Evolutionary conservation across 2,113 vertebrate genomes (phyloP).

Genomic region (Dascyllus trimaculatus): DNA sequence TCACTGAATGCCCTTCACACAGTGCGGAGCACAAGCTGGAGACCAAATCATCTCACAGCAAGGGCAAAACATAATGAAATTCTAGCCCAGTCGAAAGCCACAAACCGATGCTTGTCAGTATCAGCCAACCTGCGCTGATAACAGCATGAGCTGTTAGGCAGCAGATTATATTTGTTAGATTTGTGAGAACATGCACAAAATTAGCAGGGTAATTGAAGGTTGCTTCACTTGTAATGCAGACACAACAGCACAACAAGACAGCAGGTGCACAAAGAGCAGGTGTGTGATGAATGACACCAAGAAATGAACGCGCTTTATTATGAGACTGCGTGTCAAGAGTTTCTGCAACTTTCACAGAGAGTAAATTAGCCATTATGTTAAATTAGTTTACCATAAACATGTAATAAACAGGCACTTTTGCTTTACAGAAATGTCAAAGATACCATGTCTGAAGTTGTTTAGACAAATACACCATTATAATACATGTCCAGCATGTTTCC

Average conservation of each 20-base stretch:
- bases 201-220: conserved; percentile 1
- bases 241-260: conserved; percentile 5
- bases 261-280: conserved; percentile 9
- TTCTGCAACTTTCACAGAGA: conserved; percentile 11
- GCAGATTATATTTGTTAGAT: conserved; percentile 40
- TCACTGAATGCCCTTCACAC: conserved; percentile 52
- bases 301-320: background rate
- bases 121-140: conserved; percentile 35
- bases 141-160: conserved; percentile 41
- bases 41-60: conserved; percentile 46
- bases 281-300: conserved; percentile 21
- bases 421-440: background rate
- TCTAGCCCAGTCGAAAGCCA: conserved; percentile 33
- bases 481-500: too few relatives aligned
- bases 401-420: background rate
- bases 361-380: background rate
- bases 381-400: background rate
- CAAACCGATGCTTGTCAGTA: conserved; percentile 40
- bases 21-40: conserved; percentile 45
- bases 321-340: background rate
- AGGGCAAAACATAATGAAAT: conserved; percentile 58
- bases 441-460: background rate
- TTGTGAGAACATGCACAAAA: conserved; percentile 30
- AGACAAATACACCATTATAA: too few relatives aligned
- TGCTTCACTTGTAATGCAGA: background rate